Evolutionary conservation across 2,888 invertebrate species (phyloP), one percentile per base, ranked within the genome.

Genomic region (Polydrusus cervinus): DNA sequence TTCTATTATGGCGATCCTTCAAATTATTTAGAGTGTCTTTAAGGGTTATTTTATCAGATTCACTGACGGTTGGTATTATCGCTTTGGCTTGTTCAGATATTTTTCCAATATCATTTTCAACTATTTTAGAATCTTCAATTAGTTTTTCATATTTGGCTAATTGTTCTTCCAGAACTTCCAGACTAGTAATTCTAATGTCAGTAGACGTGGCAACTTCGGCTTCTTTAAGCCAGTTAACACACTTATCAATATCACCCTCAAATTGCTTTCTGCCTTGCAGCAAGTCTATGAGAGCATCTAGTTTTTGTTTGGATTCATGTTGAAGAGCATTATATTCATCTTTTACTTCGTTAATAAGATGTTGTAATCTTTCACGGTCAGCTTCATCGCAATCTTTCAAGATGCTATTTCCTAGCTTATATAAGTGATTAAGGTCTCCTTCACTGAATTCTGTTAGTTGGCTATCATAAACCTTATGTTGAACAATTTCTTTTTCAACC

Each of bases 171-270:
- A 97, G 87, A 0, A 96, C 91, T 80, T 95, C 95, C 18, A 96
- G 89, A 82, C 93, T 95, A 0, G 95, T 92, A 18, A 94, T 92
- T 53, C 95, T 91, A 3, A 97, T 88, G 83, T 96, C 96, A 40
- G 93, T 92, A 10, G 94, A 93, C 0, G 95, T 93, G 3, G 95
- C 94, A 0, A 95, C 94, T 86, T 97, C 97, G 34, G 95, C 95
- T 87, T 97, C 95, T 80, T 95, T 94, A 47, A 97, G 89, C 97
- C 97, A 98, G 81, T 94, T 92, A 78, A 94, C 92, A 84, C 95
- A 93, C 82, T 93, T 93, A 72, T 94, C 93, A 61, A 95, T 90
- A 75, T 95, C 93, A 53, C 90, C 90, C 87, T 98, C 97, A 81
- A 96, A 95, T 60, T 93, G 91, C 82, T 92, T 94, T 75, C 97